Percentiles rank a stretch among this genome's conserved stretches.
Evolutionary conservation across 2,113 vertebrate species (phyloP).

Genomic region (Austrofundulus limnaeus): DNA sequence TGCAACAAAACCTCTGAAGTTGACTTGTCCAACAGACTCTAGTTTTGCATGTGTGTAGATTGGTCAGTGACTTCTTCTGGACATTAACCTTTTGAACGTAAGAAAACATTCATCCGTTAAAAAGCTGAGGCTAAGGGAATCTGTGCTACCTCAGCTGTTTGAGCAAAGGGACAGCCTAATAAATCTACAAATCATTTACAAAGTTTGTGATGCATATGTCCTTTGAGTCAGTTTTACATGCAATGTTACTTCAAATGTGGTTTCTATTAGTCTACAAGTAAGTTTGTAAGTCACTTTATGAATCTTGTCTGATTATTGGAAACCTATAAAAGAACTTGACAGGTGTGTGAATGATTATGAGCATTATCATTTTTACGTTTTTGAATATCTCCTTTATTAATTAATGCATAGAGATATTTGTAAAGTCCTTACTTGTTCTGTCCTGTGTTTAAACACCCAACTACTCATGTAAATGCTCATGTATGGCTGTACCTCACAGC

Average conservation of each 20-base stretch:
- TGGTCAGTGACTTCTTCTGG: slow-evolving; percentile 1
- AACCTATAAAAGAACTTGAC: too few relatives aligned
- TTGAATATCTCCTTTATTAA: background rate
- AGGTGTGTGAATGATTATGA: background rate
- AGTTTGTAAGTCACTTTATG: too few relatives aligned
- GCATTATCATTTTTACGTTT: background rate
- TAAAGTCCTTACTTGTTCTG: slow-evolving; percentile 20
- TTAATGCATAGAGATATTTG: background rate
- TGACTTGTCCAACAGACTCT: slow-evolving; percentile 25
- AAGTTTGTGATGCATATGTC: background rate
- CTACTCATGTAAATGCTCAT: background rate
- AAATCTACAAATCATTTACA: slow-evolving; percentile 30
- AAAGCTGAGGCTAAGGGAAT: slow-evolving; percentile 42
- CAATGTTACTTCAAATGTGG: too few relatives aligned
- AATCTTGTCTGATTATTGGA: too few relatives aligned
- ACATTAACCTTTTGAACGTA: slow-evolving; percentile 21
- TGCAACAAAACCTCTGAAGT: slow-evolving; percentile 1
- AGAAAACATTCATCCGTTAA: slow-evolving; percentile 17
- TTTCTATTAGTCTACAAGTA: too few relatives aligned
- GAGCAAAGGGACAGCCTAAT: background rate
- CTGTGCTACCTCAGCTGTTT: slow-evolving; percentile 20
- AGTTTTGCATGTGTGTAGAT: background rate
- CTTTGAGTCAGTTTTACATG: too few relatives aligned
- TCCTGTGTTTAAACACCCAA: slow-evolving; percentile 13
- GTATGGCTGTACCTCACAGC: background rate